Evolutionary conservation across 2,888 invertebrate species (phyloP), one percentile per base, ranked within the genome.

Genomic region (Apotomis turbidana): DNA sequence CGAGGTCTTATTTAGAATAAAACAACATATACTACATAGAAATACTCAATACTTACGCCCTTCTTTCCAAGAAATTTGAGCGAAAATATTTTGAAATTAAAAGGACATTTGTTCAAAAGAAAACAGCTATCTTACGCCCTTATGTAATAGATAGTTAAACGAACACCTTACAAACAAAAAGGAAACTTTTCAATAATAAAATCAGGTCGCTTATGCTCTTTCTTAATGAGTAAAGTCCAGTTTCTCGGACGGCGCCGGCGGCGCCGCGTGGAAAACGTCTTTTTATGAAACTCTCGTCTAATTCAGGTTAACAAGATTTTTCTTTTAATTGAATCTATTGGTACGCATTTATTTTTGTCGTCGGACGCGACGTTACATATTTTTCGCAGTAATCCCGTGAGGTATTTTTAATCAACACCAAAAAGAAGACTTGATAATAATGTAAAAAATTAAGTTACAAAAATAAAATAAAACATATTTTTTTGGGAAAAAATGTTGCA

Each of bases 231-330:
- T 2, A 0, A 1, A 46, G 36, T n/a, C 55, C 3, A 49, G 67
- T 71, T 71, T 71, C 71, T 71, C 55, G 41, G 6, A 1, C 36
- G 70, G 71, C 71, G 71, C 71, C 71, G 12, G 51, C 52, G 58
- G 44, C 10, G 38, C 0, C 41, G 27, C 27, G 1, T 15, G 60
- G 55, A 46, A 67, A 67, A 67, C 66, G 5, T 54, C n/a, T 15
- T 46, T 67, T 71, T 67, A 27, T 49, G 12, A 12, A n/a, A 46
- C 54, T 61, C 54, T 38, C 15, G 15, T 3, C 36, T 13, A 15
- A 70, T 49, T 62, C 69, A 66, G 64, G 64, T 55, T 64, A 54
- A 44, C 55, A 41, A 66, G 66, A 66, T 66, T 46, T 57, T 66
- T 57, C 55, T 57, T 55, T 57, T 66, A 49, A 10, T 41, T 41